phyloP scores from a whole-genome alignment of 2,113 vertebrate genomes.

The Menidia beryllina region DNA sequence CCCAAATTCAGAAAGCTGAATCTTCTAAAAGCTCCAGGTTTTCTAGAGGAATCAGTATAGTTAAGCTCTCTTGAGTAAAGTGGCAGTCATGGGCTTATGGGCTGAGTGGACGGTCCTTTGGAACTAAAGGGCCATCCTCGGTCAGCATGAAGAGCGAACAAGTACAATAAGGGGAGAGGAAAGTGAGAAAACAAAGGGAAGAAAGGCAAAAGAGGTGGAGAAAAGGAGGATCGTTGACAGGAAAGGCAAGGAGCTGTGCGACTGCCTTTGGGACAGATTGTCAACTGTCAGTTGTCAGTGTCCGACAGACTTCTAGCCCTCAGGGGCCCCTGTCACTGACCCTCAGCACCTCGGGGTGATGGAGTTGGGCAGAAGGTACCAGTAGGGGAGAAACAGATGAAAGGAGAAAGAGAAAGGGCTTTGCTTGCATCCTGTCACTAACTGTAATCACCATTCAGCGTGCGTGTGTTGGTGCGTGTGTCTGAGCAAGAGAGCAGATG shows the following conservation, averaged over 20 bases:
- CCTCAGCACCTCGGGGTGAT: conserved; percentile 51
- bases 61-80: conserved; percentile 29
- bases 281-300: conserved; percentile 61
- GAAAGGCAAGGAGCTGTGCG: background rate
- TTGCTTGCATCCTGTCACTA: conserved; percentile 70
- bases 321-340: conserved; percentile 61
- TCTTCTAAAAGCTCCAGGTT: conserved; percentile 8
- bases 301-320: conserved; percentile 51
- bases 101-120: conserved; percentile 8
- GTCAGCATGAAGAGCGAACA: conserved; percentile 36
- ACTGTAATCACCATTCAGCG: conserved; percentile 63
- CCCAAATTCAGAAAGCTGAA: background rate
- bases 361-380: conserved; percentile 41
- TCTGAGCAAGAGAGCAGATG: conserved; percentile 3
- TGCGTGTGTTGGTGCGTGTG: conserved; percentile 22
- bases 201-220: background rate
- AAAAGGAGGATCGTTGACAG: background rate
- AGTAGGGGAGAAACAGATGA: background rate
- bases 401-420: conserved; percentile 45
- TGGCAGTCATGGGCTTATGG: conserved; percentile 1
- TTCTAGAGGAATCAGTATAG: conserved; percentile 7
- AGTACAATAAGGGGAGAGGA: background rate
- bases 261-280: conserved; percentile 50
- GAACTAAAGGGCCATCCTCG: conserved; percentile 3
- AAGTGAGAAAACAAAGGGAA: conserved; percentile 2